These are phyloP conservation scores for Bembecia ichneumoniformis DNA, from an alignment of 2,888 invertebrate genomes.

Conservation along the genomic window DNA sequence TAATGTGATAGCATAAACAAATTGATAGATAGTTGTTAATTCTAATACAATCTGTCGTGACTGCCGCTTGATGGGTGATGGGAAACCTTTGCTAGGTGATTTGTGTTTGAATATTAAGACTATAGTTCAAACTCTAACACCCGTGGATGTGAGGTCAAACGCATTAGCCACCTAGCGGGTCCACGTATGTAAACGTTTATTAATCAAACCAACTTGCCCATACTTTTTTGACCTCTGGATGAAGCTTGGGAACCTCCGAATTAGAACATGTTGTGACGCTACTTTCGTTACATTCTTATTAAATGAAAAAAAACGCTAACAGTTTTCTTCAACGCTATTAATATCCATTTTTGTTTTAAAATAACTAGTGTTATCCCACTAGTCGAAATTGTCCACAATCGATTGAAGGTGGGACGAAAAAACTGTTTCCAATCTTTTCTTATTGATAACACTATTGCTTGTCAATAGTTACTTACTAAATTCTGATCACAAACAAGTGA, in stretches of 20 bases:
- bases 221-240: conserved; percentile 20
- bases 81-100: conserved; percentile 56
- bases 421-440: too few species aligned
- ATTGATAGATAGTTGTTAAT: conserved; percentile 54
- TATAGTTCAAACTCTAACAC: conserved; percentile 63
- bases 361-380: too few species aligned
- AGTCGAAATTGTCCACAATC: too few species aligned
- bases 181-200: conserved; percentile 48
- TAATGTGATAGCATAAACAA: conserved; percentile 1
- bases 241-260: conserved; percentile 11
- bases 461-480: too few species aligned
- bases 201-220: conserved; percentile 40
- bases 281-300: not conserved
- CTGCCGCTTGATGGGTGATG: conserved; percentile 58
- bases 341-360: too few species aligned
- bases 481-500: too few species aligned
- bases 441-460: too few species aligned
- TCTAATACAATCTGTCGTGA: conserved; percentile 67
- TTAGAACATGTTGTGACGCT: not conserved
- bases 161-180: conserved; percentile 69
- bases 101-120: conserved; percentile 60
- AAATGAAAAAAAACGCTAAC: not conserved
- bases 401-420: too few species aligned
- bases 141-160: conserved; percentile 59
- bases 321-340: too few species aligned